Percentiles rank a stretch among this genome's conserved stretches.
phyloP scores from a whole-genome alignment of 2,888 invertebrate genomes.

The Lucinisca nassula region DNA sequence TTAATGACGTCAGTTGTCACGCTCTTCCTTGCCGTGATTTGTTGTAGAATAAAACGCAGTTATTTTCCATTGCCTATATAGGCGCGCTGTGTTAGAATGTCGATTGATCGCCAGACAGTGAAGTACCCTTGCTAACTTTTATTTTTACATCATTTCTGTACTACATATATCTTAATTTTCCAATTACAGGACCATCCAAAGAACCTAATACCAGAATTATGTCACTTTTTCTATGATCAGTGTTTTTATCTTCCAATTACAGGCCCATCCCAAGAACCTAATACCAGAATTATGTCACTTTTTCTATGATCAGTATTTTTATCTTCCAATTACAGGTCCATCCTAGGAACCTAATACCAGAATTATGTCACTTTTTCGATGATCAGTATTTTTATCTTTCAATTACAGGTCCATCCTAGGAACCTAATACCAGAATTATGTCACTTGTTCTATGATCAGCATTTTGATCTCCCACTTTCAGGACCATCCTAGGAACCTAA shows the following conservation, averaged over 20 bases:
- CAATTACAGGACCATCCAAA: constrained; percentile 83
- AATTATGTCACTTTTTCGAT: constrained; percentile 96
- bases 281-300: too few relatives aligned
- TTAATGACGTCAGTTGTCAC: too few relatives aligned
- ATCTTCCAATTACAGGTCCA: constrained; percentile 81
- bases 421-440: constrained; percentile 95
- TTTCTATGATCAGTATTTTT: too few relatives aligned
- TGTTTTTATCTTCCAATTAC: constrained; percentile 86
- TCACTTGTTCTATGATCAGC: constrained; percentile 96
- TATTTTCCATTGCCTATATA: too few relatives aligned
- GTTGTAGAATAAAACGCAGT: too few relatives aligned
- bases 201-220: constrained; percentile 94
- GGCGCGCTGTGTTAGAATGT: too few relatives aligned
- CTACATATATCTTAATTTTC: too few relatives aligned
- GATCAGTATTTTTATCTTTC: constrained; percentile 90
- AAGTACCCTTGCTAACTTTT: too few relatives aligned
- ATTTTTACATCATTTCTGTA: too few relatives aligned
- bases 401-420: constrained; percentile 83
- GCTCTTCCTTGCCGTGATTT: too few relatives aligned
- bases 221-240: too few relatives aligned
- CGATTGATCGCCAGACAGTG: too few relatives aligned
- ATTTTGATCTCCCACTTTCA: constrained; percentile 45
- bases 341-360: constrained; percentile 92
- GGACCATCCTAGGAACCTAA: constrained; percentile 89
- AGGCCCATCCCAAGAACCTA: constrained; percentile 89